A percentile compares a stretch with the other conserved stretches of the same genome.
Conservation (phyloP, 2,113 vertebrate species). For the Myrmecophaga tridactyla region DNA sequence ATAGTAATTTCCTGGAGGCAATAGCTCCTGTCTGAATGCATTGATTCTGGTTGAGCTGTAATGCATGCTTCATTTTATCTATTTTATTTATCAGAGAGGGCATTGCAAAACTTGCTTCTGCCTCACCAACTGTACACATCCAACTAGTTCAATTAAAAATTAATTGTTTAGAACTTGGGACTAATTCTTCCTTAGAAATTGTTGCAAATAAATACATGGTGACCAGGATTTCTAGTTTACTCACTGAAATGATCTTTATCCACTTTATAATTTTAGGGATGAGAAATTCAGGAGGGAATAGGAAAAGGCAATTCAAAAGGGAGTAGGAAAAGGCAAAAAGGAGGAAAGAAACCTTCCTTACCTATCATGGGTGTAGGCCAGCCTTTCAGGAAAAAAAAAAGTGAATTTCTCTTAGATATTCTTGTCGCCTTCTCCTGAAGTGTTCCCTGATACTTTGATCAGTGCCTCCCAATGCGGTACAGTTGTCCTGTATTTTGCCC, state of each 20-base stretch:
- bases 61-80: background rate
- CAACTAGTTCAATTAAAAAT: background rate
- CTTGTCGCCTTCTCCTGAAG: background rate
- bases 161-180: background rate
- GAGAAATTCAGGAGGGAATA: background rate
- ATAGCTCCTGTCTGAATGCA: background rate
- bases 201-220: background rate
- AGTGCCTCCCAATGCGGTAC: background rate
- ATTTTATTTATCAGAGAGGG: conserved; percentile 11
- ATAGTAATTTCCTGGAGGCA: background rate
- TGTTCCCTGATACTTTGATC: background rate
- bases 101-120: background rate
- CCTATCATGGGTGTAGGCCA: background rate
- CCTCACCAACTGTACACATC: background rate
- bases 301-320: background rate
- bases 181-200: conserved; percentile 2
- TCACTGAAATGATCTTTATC: background rate
- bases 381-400: background rate
- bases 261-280: background rate
- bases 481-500: background rate
- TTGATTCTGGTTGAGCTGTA: background rate
- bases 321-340: background rate
- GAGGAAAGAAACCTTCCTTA: background rate
- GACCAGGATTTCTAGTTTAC: background rate
- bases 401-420: background rate